A percentile compares a stretch with the other conserved stretches of the same genome.
These are phyloP conservation scores for Procambarus virginalis DNA, from an alignment of 1,140 invertebrate species.

Conservation along the genomic window DNA sequence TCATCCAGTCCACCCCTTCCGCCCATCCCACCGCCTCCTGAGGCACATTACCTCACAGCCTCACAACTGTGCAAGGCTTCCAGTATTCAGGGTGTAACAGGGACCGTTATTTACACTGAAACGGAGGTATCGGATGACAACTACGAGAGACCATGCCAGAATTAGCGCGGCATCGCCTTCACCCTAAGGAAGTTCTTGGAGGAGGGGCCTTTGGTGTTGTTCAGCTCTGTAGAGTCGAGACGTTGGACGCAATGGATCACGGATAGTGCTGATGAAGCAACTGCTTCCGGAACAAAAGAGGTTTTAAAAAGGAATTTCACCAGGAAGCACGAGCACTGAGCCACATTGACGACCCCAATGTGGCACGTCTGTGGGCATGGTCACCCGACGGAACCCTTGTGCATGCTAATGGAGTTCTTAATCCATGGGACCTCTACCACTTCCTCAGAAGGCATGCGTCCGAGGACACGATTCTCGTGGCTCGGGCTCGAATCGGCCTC, in stretches of 20 bases:
- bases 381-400: slow-evolving; percentile 68
- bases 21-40: slow-evolving; percentile 60
- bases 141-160: slow-evolving; percentile 76
- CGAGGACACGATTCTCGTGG: slow-evolving; percentile 76
- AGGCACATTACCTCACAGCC: slow-evolving; percentile 59
- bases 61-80: slow-evolving; percentile 55
- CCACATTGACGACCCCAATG: slow-evolving; percentile 75
- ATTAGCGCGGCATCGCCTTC: slow-evolving; percentile 84
- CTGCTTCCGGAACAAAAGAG: slow-evolving; percentile 74
- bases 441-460: slow-evolving; percentile 80
- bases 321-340: slow-evolving; percentile 75
- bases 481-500: slow-evolving; percentile 77
- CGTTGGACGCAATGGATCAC: slow-evolving; percentile 71
- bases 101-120: slow-evolving; percentile 75
- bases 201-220: slow-evolving; percentile 86
- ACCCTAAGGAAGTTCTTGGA: slow-evolving; percentile 87
- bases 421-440: slow-evolving; percentile 70
- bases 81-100: slow-evolving; percentile 76
- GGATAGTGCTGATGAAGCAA: slow-evolving; percentile 75
- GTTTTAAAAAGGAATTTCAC: slow-evolving; percentile 76
- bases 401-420: slow-evolving; percentile 69
- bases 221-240: slow-evolving; percentile 71
- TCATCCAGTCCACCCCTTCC: neutral
- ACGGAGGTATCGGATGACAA: slow-evolving; percentile 71
- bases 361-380: slow-evolving; percentile 69